Evolutionary conservation across 2,113 vertebrate species (phyloP).

Genomic region (Mormyrus iriodes): DNA sequence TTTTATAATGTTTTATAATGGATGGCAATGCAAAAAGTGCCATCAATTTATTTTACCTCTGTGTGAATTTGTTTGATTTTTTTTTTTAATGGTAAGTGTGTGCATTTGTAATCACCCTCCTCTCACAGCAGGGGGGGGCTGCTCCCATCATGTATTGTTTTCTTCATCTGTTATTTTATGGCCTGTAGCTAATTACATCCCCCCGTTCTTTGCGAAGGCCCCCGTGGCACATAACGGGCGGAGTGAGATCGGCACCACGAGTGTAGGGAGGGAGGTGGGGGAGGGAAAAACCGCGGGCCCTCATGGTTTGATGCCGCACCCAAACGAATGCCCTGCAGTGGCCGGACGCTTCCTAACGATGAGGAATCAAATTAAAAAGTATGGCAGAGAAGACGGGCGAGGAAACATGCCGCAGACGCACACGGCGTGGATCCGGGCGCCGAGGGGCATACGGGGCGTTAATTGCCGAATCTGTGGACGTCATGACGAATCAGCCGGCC

Average conservation of each 20-base stretch:
- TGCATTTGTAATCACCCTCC: background rate
- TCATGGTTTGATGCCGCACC: background rate
- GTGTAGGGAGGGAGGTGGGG: background rate
- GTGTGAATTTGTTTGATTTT: background rate
- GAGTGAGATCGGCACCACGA: background rate
- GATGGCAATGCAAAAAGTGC: background rate
- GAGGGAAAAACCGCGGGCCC: background rate
- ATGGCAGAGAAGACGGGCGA: background rate
- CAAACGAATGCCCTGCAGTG: background rate
- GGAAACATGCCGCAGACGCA: background rate
- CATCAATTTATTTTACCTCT: background rate
- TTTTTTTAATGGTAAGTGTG: background rate
- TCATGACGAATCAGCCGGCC: conserved; percentile 15
- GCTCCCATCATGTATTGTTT: background rate
- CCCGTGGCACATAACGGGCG: background rate
- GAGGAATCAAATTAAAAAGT: background rate
- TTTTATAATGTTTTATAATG: background rate
- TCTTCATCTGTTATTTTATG: background rate
- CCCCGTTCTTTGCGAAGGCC: background rate
- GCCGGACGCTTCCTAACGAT: background rate
- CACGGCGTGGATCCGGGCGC: background rate
- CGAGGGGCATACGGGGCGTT: conserved; percentile 13
- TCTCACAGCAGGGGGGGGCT: background rate
- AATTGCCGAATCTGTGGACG: conserved; percentile 13
- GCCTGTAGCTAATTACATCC: background rate